A percentile compares a stretch with the other conserved stretches of the same genome.
Conservation (phyloP, 2,888 invertebrate species). For the Troglohyphantes excavatus region DNA sequence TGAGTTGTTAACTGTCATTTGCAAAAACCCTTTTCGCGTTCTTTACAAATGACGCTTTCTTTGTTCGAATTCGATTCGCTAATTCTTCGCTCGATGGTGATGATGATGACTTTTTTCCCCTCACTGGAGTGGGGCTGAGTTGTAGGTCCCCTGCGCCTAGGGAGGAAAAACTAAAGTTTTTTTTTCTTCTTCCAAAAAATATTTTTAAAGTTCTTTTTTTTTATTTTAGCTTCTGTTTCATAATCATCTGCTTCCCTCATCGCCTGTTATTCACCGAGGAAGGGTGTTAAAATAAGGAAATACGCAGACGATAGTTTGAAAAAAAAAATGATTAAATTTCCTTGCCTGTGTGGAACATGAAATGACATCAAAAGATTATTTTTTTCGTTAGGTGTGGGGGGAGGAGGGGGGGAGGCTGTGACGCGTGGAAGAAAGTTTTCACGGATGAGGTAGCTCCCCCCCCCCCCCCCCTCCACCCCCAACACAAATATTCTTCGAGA, state of each 20-base stretch:
- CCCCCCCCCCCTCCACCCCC: not conserved
- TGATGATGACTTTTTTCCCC: conserved; percentile 71
- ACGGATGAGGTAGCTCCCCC: conserved; percentile 69
- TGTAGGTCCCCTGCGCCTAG: conserved; percentile 9
- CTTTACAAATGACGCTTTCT: conserved; percentile 71
- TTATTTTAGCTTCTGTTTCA: conserved; percentile 65
- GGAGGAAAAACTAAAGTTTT: not conserved
- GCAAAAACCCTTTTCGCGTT: conserved; percentile 68
- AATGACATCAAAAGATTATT: conserved; percentile 52
- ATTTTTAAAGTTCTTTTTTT: conserved; percentile 49
- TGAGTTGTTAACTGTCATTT: conserved; percentile 78
- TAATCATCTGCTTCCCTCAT: conserved; percentile 65
- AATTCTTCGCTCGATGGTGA: conserved; percentile 68
- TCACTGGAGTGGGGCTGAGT: not conserved
- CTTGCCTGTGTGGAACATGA: conserved; percentile 62
- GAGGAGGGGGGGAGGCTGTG: not conserved
- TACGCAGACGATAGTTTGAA: conserved; percentile 41
- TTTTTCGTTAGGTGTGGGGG: not conserved
- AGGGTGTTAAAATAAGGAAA: conserved; percentile 63
- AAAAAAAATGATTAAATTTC: conserved; percentile 77
- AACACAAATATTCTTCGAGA: conserved; percentile 17
- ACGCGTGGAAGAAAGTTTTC: conserved; percentile 68
- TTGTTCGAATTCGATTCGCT: conserved; percentile 69
- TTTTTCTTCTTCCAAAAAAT: conserved; percentile 5
- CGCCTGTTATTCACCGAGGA: not conserved